Evolutionary conservation across 2,113 vertebrate species (phyloP).

Genomic region (Tetrao urogallus): DNA sequence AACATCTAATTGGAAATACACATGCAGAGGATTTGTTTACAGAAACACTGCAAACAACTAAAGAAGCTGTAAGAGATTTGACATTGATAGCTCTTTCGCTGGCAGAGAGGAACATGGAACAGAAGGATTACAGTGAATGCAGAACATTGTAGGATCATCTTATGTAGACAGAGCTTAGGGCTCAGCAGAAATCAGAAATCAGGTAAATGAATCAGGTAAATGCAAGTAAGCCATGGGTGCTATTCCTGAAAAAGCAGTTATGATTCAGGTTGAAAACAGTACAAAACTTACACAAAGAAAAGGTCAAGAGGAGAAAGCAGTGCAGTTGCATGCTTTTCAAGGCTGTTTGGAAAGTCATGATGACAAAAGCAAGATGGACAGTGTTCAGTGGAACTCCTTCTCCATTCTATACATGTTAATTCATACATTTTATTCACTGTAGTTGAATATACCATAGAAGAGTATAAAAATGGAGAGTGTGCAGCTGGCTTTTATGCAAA

Average conservation of each 20-base stretch:
- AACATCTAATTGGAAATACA: not conserved
- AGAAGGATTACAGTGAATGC: not conserved
- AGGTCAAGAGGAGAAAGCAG: not conserved
- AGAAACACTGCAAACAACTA: not conserved
- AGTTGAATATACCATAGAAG: constrained; percentile 26
- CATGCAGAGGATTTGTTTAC: not conserved
- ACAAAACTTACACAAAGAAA: not conserved
- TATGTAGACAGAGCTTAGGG: not conserved
- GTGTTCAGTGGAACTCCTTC: not conserved
- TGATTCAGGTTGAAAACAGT: not conserved
- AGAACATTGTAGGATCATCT: not conserved
- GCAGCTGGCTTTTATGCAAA: constrained; percentile 70
- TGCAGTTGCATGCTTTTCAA: not conserved
- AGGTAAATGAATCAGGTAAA: not conserved
- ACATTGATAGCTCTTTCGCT: not conserved
- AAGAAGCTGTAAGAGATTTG: not conserved
- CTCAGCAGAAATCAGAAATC: not conserved
- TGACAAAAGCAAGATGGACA: not conserved
- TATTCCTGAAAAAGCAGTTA: not conserved
- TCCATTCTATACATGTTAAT: not conserved
- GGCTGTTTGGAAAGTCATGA: not conserved
- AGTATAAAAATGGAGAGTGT: constrained; percentile 62
- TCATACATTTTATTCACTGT: too few relatives aligned
- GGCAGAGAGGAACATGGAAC: not conserved
- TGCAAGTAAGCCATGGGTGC: not conserved